Base-by-base conservation (phyloP, 2,797 vertebrate species). In the Sebastes matsubarae region DNA sequence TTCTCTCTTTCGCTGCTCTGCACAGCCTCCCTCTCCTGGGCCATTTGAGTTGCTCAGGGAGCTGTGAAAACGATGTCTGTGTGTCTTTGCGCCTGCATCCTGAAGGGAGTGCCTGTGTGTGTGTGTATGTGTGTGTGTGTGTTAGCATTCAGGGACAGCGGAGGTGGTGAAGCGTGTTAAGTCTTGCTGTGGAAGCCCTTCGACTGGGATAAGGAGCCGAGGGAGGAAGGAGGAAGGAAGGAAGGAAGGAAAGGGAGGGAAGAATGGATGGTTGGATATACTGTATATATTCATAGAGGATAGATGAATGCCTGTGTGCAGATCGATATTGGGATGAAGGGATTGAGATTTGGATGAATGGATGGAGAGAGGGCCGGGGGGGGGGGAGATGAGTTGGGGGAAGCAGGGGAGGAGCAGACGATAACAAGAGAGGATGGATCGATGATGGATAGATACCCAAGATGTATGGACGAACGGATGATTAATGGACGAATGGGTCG, bases 51-150 rank as follows among this genome's bases (percentile, higher is more conserved):
- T 92, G 91, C 88, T 93, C 92, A 90, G 87, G 85, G 92, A 92
- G 88, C 93, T 93, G 92, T 92, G 92, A 93, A 93, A 93, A 91
- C 80, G 82, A 89, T 88, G 89, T 89, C 85, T 87, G 88, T 87
- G 87, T 84, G 85, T 90, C 86, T 92, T 88, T 85, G 81, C 68
- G 36, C 79, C 80, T 65, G 78, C 81, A 81, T 90, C 88, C 87
- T 90, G 77, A 80, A 71, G 90, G 83, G 88, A 89, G 82, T 32
- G 86, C 32, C 60, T 89, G 60, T 87, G 36, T 73, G 68, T 68
- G 68, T 75, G 79, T 57, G 57, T 76, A 74, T 74, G 68, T 68
- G 68, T 72, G 79, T 58, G 58, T 80, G 79, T 71, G 72, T 78
- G 82, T 79, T 80, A 72, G 76, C 64, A 61, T 71, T 68, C 82